Evolutionary conservation across 2,888 invertebrate genomes (phyloP), one percentile per base, ranked within the genome.

Genomic region (Trachelus troglodyta): DNA sequence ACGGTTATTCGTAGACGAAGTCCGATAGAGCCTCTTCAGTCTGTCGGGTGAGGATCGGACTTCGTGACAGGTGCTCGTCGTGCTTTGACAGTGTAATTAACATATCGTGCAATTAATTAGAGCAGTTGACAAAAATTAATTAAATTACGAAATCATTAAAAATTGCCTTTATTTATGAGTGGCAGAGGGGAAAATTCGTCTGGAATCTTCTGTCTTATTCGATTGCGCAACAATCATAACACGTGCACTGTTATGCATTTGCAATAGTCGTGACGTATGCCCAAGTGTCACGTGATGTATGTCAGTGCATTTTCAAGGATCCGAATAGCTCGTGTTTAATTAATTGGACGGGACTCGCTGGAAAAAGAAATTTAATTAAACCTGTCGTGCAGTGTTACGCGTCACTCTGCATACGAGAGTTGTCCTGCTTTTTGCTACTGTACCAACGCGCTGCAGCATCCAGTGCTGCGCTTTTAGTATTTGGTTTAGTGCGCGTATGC

Each of bases 311-410:
- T 56, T 56, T 56, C 56, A 56, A 56, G 56, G 56, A 56, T 23
- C 56, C 2, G 23, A 56, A 56, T 23, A 56, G 56, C 56, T 56
- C 56, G 56, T 56, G 35, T 75, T 77, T 77, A 77, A 77, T 77
- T 69, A 75, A 77, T 79, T 74, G 35, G 56, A 73, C 15, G 73
- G 37, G 74, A 74, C 12, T 75, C 68, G 56, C 56, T 56, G 56
- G 56, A 35, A 71, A 68, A 76, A 76, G 76, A 77, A 79, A 77
- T 75, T 76, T 79, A 75, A 77, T 77, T 79, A 77, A 79, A 75
- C n/a, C 30, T 69, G 75, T 74, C 40, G 74, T 75, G 69, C 12
- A 56, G 69, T 12, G 79, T 34, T 75, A 79, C 75, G 77, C 75
- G 76, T 77, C 74, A 71, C 74, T 74, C 69, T 34, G 34, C 34